Evolutionary conservation across 2,113 vertebrate genomes (phyloP), one percentile per base, ranked within the genome.

Genomic region (Aegotheles bennettii): DNA sequence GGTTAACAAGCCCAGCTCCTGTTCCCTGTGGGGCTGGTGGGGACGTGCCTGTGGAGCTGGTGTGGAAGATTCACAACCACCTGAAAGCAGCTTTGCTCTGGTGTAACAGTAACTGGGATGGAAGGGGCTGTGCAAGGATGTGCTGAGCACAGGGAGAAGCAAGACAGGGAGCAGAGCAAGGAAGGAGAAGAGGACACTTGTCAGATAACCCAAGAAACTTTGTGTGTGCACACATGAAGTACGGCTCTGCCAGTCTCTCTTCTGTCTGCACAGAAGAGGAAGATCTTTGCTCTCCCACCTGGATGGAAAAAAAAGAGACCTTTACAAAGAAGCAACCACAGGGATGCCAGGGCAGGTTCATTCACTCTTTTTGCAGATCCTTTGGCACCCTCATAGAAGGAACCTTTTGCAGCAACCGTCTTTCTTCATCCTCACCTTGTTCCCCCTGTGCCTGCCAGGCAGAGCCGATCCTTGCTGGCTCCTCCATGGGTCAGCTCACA

Each of bases 381-480:
- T 68, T 64, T 57, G 54, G 61, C 38, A 78, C 8, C 21, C 48
- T 74, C 2, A 6, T 48, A 57, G 69, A 77, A 67, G 33, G 42
- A 93, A 20, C 24, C 9, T 59, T 79, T 73, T 54, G 38, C 59
- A 82, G 61, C 48, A 33, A 18, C 31, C 45, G 31, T 69, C 88
- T 93, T 84, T 56, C 31, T 43, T 88, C 63, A 69, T 45, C 64
- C n/a, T 26, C 29, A 50, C 54, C 29, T 84, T 8, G 1, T 63
- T 93, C 76, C 78, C 54, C 75, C 51, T 84, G 54, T 59, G 60
- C 64, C 60, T 83, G 82, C 84, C 81, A 84, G 81, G 76, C 71
- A 90, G 48, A 76, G 59, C 43, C 0, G 0, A 29, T 64, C 75
- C 69, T 93, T 0, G 0, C 73, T 59, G 29, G 29, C 47, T 84